phyloP scores from a whole-genome alignment of 2,113 vertebrate species.

The Tetrax tetrax region DNA sequence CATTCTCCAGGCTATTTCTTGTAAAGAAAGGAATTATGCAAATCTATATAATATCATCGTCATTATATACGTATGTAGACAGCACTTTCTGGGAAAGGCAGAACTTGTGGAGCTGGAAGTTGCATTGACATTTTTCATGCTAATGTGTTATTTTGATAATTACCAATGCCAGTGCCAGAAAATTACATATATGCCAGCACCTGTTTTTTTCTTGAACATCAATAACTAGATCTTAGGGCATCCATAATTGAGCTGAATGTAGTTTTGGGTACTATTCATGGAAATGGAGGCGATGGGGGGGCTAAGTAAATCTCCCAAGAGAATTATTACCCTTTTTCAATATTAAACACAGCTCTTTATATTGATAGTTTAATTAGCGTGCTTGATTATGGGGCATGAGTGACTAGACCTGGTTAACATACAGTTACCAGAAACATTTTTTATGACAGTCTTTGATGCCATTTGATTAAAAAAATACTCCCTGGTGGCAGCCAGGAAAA shows the following conservation, averaged over 20 bases:
- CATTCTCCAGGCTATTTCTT: neutral
- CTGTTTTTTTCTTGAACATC: constrained; percentile 58
- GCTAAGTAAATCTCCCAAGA: neutral
- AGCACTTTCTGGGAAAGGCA: constrained; percentile 32
- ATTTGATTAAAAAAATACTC: neutral
- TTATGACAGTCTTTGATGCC: neutral
- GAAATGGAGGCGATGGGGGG: neutral
- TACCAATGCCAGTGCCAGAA: constrained; percentile 22
- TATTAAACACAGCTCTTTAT: neutral
- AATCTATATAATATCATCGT: neutral
- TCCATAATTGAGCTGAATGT: neutral
- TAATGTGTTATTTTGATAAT: constrained; percentile 72
- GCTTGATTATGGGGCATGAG: neutral
- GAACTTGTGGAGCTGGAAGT: constrained; percentile 32
- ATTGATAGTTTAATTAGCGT: neutral
- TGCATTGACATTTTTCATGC: constrained; percentile 68
- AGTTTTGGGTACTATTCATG: neutral
- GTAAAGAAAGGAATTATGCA: neutral
- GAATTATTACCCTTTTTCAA: constrained; percentile 3
- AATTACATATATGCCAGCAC: constrained; percentile 66
- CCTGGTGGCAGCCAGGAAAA: neutral
- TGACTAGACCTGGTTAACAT: neutral
- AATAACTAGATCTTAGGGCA: constrained; percentile 32
- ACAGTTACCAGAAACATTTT: neutral
- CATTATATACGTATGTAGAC: neutral